Percentiles rank a stretch among this genome's conserved stretches.
Evolutionary conservation across 2,888 invertebrate genomes (phyloP).

Genomic region (Synanthedon tipuliformis): DNA sequence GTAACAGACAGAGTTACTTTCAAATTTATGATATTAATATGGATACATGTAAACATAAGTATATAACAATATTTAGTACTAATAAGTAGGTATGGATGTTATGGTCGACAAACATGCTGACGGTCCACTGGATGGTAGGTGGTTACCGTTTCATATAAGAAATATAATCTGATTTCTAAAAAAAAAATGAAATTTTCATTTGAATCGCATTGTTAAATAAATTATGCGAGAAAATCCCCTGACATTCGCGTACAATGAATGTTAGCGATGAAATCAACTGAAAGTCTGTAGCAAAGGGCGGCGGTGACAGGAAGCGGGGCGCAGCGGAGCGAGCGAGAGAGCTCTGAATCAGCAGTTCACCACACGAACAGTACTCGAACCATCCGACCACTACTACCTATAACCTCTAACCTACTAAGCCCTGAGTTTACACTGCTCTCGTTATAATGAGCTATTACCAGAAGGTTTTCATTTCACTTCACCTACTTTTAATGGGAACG

Average conservation of each 20-base stretch:
- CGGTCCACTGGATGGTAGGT: too few species aligned
- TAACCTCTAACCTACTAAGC: not conserved
- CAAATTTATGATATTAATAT: too few species aligned
- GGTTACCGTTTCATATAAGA: too few species aligned
- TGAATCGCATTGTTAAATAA: not conserved
- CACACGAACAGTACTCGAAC: slow-evolving; percentile 19
- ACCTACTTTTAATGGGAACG: not conserved
- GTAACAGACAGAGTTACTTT: too few species aligned
- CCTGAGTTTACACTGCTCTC: not conserved
- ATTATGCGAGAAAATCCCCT: slow-evolving; percentile 17
- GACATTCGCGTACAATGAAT: slow-evolving; percentile 44
- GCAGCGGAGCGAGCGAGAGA: slow-evolving; percentile 49
- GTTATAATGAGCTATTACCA: not conserved
- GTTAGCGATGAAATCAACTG: slow-evolving; percentile 56
- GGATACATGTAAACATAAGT: too few species aligned
- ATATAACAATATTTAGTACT: too few species aligned
- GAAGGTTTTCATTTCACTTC: not conserved
- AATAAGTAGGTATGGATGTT: too few species aligned
- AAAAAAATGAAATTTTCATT: too few species aligned
- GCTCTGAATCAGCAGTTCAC: slow-evolving; percentile 54
- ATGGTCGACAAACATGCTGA: too few species aligned
- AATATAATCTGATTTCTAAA: too few species aligned
- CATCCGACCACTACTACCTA: not conserved
- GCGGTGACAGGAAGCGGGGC: slow-evolving; percentile 58
- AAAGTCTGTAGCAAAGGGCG: slow-evolving; percentile 53